These are phyloP conservation scores for Macrophya annulata DNA, from an alignment of 2,888 invertebrate genomes.

Conservation along the genomic window DNA sequence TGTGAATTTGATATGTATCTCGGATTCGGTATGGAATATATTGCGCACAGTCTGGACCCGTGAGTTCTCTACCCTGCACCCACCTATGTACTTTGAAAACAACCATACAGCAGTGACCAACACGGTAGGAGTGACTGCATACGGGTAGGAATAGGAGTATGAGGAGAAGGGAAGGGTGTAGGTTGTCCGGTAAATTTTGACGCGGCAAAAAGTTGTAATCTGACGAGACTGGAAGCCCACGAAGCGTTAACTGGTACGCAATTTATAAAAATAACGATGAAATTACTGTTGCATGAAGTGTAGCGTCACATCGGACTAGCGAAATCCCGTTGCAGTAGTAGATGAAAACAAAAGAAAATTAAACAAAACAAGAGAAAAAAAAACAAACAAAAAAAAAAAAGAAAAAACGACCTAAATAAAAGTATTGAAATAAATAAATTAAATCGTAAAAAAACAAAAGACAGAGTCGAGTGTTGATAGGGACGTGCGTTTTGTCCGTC, in stretches of 20 bases:
- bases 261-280: constrained; percentile 80
- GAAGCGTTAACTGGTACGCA: constrained; percentile 78
- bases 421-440: constrained; percentile 13
- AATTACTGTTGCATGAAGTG: constrained; percentile 78
- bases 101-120: constrained; percentile 70
- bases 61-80: background rate
- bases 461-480: constrained; percentile 36
- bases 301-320: constrained; percentile 57
- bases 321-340: constrained; percentile 18
- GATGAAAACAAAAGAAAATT: constrained; percentile 2
- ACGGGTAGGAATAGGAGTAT: constrained; percentile 64
- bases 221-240: constrained; percentile 44
- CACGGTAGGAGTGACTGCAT: constrained; percentile 64
- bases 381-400: background rate
- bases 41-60: constrained; percentile 35
- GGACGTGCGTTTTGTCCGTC: constrained; percentile 74
- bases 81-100: constrained; percentile 49
- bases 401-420: background rate
- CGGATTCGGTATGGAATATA: constrained; percentile 64
- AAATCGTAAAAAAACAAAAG: background rate
- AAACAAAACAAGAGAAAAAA: background rate
- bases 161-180: constrained; percentile 61
- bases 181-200: constrained; percentile 52
- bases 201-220: constrained; percentile 49
- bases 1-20: constrained; percentile 51